Conservation (phyloP, 2,113 vertebrate species). For the Pontoporia blainvillei region DNA sequence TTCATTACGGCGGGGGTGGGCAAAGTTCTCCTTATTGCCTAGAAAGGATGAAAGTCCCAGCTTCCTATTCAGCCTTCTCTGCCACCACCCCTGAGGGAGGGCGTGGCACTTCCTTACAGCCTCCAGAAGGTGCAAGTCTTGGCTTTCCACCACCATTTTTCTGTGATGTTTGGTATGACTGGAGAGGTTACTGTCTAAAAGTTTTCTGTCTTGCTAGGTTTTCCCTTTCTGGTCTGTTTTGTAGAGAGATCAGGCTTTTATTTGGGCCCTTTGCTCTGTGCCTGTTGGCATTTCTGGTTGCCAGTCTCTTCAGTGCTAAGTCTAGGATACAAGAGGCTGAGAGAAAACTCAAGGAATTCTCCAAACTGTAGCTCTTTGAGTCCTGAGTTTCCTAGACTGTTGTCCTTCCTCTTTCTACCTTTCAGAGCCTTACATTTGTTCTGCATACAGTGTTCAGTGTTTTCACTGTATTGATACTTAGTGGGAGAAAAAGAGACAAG, state of each 20-base stretch:
- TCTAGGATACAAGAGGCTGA: neutral
- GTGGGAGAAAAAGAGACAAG: neutral
- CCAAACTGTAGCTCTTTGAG: neutral
- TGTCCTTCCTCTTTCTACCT: neutral
- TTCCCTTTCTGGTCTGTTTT: neutral
- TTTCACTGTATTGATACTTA: neutral
- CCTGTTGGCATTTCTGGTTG: neutral
- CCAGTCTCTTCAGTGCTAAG: neutral
- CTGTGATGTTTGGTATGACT: neutral
- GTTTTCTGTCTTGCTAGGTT: neutral
- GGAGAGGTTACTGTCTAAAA: neutral
- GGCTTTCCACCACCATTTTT: neutral
- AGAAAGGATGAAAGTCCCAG: neutral
- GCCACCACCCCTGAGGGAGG: neutral
- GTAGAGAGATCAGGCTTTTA: neutral
- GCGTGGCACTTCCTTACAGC: neutral
- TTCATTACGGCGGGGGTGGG: neutral
- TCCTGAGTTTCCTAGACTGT: neutral
- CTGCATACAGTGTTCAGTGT: neutral
- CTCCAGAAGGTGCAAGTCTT: neutral
- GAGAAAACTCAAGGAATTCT: neutral
- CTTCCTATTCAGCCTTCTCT: neutral
- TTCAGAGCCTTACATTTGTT: neutral
- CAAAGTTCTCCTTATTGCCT: neutral
- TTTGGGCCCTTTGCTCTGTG: neutral